Percentiles rank a stretch among this genome's conserved stretches.
These are phyloP conservation scores for Mya arenaria DNA, from an alignment of 1,140 invertebrate species.

Conservation along the genomic window DNA sequence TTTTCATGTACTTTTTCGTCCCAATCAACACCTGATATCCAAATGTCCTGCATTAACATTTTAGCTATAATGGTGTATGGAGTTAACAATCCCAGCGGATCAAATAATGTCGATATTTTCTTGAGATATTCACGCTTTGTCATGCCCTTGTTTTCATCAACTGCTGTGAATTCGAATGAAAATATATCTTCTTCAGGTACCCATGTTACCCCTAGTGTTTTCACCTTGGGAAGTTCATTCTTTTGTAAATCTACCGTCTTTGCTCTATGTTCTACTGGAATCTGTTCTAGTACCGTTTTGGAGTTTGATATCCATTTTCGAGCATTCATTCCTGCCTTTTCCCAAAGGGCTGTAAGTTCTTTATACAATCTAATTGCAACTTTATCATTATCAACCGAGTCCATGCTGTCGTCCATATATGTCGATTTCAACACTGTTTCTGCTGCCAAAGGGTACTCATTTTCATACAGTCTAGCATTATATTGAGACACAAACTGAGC, in stretches of 20 bases:
- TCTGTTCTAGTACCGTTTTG: neutral
- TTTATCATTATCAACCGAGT: neutral
- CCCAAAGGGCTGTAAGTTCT: neutral
- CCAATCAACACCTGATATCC: constrained; percentile 27
- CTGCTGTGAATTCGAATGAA: neutral
- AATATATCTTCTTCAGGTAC: constrained; percentile 41
- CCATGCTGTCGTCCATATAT: constrained; percentile 34
- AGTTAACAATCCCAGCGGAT: constrained; percentile 21
- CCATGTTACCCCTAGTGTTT: constrained; percentile 42
- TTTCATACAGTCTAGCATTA: neutral
- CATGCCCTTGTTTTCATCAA: neutral
- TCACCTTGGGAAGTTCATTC: constrained; percentile 25
- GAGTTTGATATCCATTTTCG: constrained; percentile 42
- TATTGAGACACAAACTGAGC: constrained; percentile 39
- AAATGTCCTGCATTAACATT: constrained; percentile 23
- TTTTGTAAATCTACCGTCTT: neutral
- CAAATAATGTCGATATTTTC: constrained; percentile 29
- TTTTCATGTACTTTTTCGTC: constrained; percentile 1
- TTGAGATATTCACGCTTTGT: constrained; percentile 36
- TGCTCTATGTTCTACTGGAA: constrained; percentile 22
- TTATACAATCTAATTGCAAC: constrained; percentile 10
- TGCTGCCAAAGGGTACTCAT: constrained; percentile 8
- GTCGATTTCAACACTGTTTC: constrained; percentile 32
- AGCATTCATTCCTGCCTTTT: constrained; percentile 18
- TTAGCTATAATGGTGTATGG: constrained; percentile 28